Percentiles rank a stretch among this genome's conserved stretches.
These are phyloP conservation scores for Upupa epops DNA, from an alignment of 2,113 vertebrate genomes.

Conservation along the genomic window DNA sequence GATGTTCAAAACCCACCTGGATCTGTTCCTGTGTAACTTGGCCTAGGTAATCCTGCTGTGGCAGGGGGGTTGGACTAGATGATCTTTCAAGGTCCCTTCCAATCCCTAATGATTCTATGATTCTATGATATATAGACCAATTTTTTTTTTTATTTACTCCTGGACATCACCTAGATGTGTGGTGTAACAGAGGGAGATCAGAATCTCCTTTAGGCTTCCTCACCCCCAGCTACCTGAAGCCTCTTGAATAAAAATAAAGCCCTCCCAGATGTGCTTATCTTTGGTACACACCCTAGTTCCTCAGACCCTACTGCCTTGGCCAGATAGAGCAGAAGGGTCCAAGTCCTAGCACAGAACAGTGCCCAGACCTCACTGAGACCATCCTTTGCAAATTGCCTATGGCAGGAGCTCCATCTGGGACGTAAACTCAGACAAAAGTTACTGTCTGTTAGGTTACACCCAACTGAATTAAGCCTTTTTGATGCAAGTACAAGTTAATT, in stretches of 20 bases:
- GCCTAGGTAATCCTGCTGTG: no score
- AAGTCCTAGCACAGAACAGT: accelerated
- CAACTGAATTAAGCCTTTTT: not conserved
- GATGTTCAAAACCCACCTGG: no score
- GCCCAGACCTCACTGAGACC: not conserved
- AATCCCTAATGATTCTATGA: no score
- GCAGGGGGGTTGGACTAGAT: no score
- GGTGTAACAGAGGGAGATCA: not conserved
- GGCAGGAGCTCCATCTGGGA: not conserved
- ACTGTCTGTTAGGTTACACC: not conserved
- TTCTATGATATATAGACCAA: no score
- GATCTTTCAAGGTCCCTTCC: no score
- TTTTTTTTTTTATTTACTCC: not conserved
- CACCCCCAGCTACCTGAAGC: not conserved
- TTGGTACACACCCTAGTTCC: no score
- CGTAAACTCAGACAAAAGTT: not conserved
- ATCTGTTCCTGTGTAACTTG: no score
- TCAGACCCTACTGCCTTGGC: not conserved
- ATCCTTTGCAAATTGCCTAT: not conserved
- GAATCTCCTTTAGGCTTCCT: not conserved
- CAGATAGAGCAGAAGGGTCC: no score
- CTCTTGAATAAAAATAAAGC: not conserved
- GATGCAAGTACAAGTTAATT: not conserved
- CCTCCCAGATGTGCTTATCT: not conserved
- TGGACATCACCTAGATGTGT: accelerated